A percentile compares a stretch with the other conserved stretches of the same genome.
These are phyloP conservation scores for Eustalomyia histrio DNA, from an alignment of 2,888 invertebrate species.

Conservation along the genomic window DNA sequence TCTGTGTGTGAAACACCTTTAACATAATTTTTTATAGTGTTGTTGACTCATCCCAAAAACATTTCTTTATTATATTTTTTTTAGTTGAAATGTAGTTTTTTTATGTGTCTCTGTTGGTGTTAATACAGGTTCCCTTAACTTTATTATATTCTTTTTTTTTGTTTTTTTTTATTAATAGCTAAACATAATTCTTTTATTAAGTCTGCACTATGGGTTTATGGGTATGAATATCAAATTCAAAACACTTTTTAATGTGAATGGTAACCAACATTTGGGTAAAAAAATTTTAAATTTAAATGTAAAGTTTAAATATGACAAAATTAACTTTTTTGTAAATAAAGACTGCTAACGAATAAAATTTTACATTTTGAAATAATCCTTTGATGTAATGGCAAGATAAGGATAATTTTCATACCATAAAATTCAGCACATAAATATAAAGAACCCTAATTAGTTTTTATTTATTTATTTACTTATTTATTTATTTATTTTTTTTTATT, in stretches of 20 bases:
- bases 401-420: no score
- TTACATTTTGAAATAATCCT: no score
- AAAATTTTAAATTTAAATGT: no score
- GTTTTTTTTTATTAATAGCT: slow-evolving; percentile 15
- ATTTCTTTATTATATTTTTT: background rate
- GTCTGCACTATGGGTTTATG: background rate
- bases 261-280: background rate
- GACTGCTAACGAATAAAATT: no score
- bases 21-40: slow-evolving; percentile 56
- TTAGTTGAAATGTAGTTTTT: slow-evolving; percentile 28
- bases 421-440: no score
- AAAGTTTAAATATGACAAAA: no score
- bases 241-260: no score
- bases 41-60: slow-evolving; percentile 60
- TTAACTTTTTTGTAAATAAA: no score
- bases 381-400: no score
- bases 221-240: background rate
- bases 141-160: background rate
- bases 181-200: slow-evolving; percentile 32
- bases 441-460: no score
- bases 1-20: slow-evolving; percentile 42
- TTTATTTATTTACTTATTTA: no score
- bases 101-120: slow-evolving; percentile 17
- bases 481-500: no score
- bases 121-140: slow-evolving; percentile 52